These are phyloP conservation scores for Rhogogaster chlorosoma DNA, from an alignment of 2,888 invertebrate genomes.

Conservation along the genomic window DNA sequence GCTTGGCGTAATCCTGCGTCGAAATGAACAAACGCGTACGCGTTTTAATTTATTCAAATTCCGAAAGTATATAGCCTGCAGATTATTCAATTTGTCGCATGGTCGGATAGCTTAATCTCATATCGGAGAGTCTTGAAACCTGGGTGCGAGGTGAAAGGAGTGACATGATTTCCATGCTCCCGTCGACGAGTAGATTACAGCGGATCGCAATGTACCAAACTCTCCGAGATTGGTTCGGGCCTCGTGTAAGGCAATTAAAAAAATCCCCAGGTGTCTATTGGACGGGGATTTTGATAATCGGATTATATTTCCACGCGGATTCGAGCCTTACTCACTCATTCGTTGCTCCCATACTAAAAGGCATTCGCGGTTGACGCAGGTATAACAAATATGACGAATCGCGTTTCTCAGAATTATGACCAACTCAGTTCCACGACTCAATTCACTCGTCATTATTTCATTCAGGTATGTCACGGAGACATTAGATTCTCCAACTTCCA, in stretches of 20 bases:
- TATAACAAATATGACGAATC: constrained; percentile 4
- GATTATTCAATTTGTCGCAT: not conserved
- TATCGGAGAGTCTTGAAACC: not conserved
- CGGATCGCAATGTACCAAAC: not conserved
- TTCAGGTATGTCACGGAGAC: not conserved
- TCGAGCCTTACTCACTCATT: not conserved
- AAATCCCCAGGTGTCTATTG: not conserved
- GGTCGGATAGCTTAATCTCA: not conserved
- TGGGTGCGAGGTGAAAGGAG: constrained; percentile 13
- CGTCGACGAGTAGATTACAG: not conserved
- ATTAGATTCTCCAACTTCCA: not conserved
- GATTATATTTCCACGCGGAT: not conserved
- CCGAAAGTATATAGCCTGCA: not conserved
- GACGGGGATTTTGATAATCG: constrained; percentile 1
- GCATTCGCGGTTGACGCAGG: not conserved
- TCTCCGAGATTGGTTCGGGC: not conserved
- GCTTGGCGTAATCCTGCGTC: no score
- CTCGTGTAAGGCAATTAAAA: constrained; percentile 1
- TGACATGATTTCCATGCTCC: constrained; percentile 23
- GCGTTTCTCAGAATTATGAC: not conserved
- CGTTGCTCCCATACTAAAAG: not conserved
- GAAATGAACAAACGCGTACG: no score
- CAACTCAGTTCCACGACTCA: not conserved
- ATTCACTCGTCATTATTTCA: not conserved
- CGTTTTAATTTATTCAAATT: constrained; percentile 4